These are phyloP conservation scores for Turnix velox DNA, from an alignment of 2,113 vertebrate species.

Conservation along the genomic window DNA sequence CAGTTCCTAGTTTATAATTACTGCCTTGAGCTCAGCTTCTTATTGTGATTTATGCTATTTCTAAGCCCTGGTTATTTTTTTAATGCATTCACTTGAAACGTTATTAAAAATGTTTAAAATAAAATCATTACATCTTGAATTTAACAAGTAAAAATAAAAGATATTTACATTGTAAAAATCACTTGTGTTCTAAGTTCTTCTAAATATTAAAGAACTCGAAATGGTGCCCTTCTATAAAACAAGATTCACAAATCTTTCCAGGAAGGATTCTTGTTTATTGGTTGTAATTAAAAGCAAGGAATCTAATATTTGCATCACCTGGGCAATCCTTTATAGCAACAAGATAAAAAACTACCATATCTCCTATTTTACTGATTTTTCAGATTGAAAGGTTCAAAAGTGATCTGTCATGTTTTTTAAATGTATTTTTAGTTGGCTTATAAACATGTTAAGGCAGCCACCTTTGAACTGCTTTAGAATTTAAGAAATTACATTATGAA, in stretches of 20 bases:
- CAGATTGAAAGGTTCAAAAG: background rate
- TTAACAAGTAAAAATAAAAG: background rate
- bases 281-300: background rate
- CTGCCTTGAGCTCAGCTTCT: constrained; percentile 32
- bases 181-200: background rate
- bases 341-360: background rate
- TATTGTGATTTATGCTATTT: background rate
- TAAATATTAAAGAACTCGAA: background rate
- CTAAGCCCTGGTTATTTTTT: background rate
- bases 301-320: background rate
- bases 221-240: background rate
- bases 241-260: background rate
- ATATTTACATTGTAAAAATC: background rate
- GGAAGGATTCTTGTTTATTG: background rate
- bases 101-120: constrained; percentile 1
- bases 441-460: background rate
- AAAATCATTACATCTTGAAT: background rate
- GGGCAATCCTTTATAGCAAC: background rate
- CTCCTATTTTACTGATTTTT: background rate
- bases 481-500: background rate
- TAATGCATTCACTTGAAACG: constrained; percentile 20
- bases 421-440: background rate
- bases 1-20: constrained; percentile 50
- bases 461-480: background rate
- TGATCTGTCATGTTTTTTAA: background rate